phyloP scores from a whole-genome alignment of 1,140 invertebrate species.

The Drosophila melanogaster region Release_6_plus_ISO1_MT NC_004354.4:6073001-6073500 shows the following conservation, averaged over 20 bases:
- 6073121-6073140: slow-evolving; percentile 44
- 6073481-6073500: not conserved
- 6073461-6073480: slow-evolving; percentile 80
- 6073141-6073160: slow-evolving; percentile 20
- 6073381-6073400: slow-evolving; percentile 50
- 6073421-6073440: slow-evolving; percentile 79
- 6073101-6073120: slow-evolving; percentile 42
- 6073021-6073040: slow-evolving; percentile 18
- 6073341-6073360: slow-evolving; percentile 34
- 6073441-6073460: slow-evolving; percentile 80
- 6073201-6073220: slow-evolving; percentile 39
- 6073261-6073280: slow-evolving; percentile 5
- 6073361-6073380: slow-evolving; percentile 74
- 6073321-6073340: not conserved
- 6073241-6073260: slow-evolving; percentile 21
- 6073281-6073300: slow-evolving; percentile 1
- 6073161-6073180: slow-evolving; percentile 46
- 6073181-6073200: slow-evolving; percentile 65
- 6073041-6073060: not conserved
- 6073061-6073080: not conserved
- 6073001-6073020: slow-evolving; percentile 14
- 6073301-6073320: slow-evolving; percentile 10
- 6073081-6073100: slow-evolving; percentile 35
- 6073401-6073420: slow-evolving; percentile 81
- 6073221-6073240: slow-evolving; percentile 26